Percentiles rank a stretch among this genome's conserved stretches.
Evolutionary conservation across 1,140 invertebrate genomes (phyloP).

Genomic region (Kradibia gibbosae): DNA sequence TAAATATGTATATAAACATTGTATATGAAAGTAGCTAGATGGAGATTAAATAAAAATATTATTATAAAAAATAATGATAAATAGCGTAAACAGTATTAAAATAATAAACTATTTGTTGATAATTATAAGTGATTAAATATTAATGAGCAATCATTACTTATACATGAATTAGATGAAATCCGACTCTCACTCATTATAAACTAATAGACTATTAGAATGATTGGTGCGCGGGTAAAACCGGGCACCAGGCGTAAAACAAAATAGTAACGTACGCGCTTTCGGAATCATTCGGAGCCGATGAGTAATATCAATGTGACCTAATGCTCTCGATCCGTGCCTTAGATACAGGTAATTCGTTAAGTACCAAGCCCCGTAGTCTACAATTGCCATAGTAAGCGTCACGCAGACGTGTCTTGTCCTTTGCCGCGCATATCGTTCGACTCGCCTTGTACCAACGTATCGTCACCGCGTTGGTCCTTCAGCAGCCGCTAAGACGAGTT

Average conservation of each 20-base stretch:
- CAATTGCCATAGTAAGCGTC: constrained; percentile 53
- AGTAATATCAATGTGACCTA: neutral
- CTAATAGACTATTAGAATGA: neutral
- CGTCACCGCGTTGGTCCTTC: constrained; percentile 56
- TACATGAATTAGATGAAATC: neutral
- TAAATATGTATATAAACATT: neutral
- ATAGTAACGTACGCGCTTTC: neutral
- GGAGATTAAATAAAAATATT: neutral
- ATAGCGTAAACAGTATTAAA: neutral
- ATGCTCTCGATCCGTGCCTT: constrained; percentile 20
- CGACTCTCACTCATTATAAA: neutral
- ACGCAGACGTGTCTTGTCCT: constrained; percentile 58
- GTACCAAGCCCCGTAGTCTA: constrained; percentile 60
- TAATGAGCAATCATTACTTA: neutral
- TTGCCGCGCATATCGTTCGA: constrained; percentile 54
- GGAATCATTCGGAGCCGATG: constrained; percentile 17
- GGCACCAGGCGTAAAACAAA: neutral
- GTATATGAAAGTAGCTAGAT: neutral
- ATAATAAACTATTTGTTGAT: neutral
- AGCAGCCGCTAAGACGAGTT: constrained; percentile 63
- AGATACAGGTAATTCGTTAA: constrained; percentile 59
- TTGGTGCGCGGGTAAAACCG: constrained; percentile 6
- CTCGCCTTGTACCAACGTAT: constrained; percentile 47
- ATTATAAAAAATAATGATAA: neutral
- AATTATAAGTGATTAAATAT: too few species aligned